Conservation (phyloP, 2,888 invertebrate genomes). For the Drosophila yooni region DNA sequence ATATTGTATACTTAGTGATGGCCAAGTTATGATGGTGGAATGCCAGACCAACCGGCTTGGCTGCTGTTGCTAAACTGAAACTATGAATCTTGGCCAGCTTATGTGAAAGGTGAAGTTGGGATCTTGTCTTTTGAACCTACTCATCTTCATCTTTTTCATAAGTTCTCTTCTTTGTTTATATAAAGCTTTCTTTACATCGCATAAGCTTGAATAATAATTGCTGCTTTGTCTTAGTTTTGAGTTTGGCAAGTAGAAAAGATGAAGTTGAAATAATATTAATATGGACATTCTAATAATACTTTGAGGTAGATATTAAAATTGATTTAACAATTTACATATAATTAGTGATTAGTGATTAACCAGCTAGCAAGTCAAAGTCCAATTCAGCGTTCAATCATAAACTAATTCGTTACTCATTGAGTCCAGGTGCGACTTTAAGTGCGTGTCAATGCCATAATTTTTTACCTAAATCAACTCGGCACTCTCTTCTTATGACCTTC, state of each 20-base stretch:
- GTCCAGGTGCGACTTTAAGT: neutral
- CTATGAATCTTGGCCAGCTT: constrained; percentile 12
- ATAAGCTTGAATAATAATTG: neutral
- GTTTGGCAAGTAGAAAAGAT: neutral
- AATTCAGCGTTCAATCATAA: neutral
- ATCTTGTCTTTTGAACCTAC: neutral
- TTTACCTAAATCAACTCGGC: neutral
- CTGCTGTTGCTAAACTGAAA: constrained; percentile 51
- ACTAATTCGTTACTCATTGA: neutral
- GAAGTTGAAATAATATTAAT: neutral
- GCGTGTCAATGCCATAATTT: neutral
- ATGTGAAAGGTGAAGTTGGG: constrained; percentile 18
- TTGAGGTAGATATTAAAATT: neutral
- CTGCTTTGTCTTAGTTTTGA: neutral
- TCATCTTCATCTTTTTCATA: neutral
- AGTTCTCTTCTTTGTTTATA: neutral
- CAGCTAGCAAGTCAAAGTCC: neutral
- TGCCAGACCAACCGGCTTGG: constrained; percentile 48
- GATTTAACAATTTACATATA: neutral
- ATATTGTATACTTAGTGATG: constrained; percentile 26
- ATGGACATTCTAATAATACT: neutral
- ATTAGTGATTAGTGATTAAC: neutral
- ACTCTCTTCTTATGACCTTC: neutral
- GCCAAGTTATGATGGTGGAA: constrained; percentile 4
- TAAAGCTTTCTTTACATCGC: neutral